Base-by-base conservation (phyloP, 2,888 invertebrate genomes). In the Congeria kusceri region DNA sequence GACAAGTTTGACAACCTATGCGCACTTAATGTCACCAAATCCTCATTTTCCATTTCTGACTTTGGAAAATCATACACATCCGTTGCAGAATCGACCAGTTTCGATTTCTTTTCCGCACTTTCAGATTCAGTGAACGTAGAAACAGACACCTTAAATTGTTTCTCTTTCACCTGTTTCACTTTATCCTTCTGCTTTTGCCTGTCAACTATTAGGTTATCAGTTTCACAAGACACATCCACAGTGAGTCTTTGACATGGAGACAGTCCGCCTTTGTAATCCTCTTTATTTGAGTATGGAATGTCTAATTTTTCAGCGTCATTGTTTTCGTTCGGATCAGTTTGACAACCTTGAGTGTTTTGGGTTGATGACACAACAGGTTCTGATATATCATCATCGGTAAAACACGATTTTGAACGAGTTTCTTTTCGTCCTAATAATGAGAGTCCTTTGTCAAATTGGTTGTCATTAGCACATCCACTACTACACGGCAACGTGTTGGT, bases 311-410 rank as follows among this genome's bases (percentile, higher is more conserved):
- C 77, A 46, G 62, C 18, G 23, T 44, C 47, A 20, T 65, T 29
- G 3, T 57, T 46, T 49, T 76, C 83, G 23, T 73, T 63, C 3
- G 77, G 73, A 47, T 83, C 83, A n/a, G 83, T 83, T 74, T 83
- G 83, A 61, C 83, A 83, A 46, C 77, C 79, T 73, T 83, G 83
- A 5, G 83, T 83, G 57, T 83, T 83, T 68, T 83, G 83, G 13
- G 83, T 83, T 4, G 83, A 83, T 28, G 83, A 83, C n/a, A 83
- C 83, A 32, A 83, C 76, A 4, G 79, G 83, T 59, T 83, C 83
- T 23, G 83, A 83, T 7, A 80, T 70, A 39, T 76, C 71, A 28
- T 83, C 79, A 23, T 79, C 77, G 23, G 73, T 83, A n/a, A 76
- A 29, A 47, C 53, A 39, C n/a, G 63, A 63, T 32, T 75, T 76